Percentiles rank a stretch among this genome's conserved stretches.
Conservation (phyloP, 2,797 vertebrate species). For the Danio kyathit region DNA sequence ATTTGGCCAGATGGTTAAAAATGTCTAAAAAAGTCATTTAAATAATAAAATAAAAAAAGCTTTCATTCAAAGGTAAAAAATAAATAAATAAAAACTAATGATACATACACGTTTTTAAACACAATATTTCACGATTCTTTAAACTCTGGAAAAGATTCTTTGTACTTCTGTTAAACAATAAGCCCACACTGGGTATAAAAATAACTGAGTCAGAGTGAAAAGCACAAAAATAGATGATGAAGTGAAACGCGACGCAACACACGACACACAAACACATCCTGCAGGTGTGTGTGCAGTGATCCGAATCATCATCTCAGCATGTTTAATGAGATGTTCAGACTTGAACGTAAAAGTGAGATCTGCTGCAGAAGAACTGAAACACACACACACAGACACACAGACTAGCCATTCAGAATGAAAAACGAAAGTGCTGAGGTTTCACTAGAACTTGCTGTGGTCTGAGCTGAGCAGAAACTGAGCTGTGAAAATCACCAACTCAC, state of each 20-base stretch:
- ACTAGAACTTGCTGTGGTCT: not conserved
- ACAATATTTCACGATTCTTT: no score
- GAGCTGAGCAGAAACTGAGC: not conserved
- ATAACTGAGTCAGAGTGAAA: not conserved
- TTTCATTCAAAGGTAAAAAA: no score
- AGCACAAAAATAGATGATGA: not conserved
- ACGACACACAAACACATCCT: not conserved
- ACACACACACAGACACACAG: not conserved
- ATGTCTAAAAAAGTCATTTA: no score
- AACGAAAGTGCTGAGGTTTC: constrained; percentile 27
- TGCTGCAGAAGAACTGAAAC: not conserved
- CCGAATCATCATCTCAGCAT: not conserved
- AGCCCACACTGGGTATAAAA: not conserved
- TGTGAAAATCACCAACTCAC: not conserved
- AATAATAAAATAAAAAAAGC: no score
- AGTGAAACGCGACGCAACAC: not conserved
- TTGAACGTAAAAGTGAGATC: not conserved
- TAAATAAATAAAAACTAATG: no score
- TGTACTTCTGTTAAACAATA: no score
- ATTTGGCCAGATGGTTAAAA: no score
- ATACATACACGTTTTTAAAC: no score
- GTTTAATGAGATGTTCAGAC: not conserved
- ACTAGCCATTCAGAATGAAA: constrained; percentile 3
- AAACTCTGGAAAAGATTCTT: no score
- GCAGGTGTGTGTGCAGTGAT: not conserved